Evolutionary conservation across 2,113 vertebrate genomes (phyloP).

Genomic region (Piaya cayana): DNA sequence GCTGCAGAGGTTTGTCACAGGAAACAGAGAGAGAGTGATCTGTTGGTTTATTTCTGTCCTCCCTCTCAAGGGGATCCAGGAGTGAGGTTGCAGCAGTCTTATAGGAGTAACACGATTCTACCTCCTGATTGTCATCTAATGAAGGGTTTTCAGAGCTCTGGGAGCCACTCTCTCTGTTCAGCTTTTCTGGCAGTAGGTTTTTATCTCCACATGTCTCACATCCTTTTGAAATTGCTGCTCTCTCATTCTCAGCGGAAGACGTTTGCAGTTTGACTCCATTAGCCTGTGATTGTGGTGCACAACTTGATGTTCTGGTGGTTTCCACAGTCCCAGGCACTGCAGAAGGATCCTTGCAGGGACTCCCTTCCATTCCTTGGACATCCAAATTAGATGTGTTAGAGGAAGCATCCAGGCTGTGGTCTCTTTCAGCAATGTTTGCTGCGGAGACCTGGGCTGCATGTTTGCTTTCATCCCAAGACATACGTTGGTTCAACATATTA

Average conservation of each 20-base stretch:
- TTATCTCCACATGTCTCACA: not conserved
- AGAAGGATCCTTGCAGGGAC: not conserved
- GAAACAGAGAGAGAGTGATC: constrained; percentile 17
- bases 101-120: constrained; percentile 75
- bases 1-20: constrained; percentile 18
- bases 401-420: not conserved
- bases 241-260: not conserved
- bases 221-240: not conserved
- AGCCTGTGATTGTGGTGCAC: not conserved
- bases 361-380: not conserved
- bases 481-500: not conserved
- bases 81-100: constrained; percentile 67
- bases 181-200: not conserved
- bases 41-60: not conserved
- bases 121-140: constrained; percentile 62
- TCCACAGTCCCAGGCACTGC: not conserved
- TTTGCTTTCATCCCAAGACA: not conserved
- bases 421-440: not conserved
- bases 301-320: not conserved
- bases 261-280: not conserved
- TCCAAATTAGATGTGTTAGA: not conserved
- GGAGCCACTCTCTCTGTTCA: not conserved
- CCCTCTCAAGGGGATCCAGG: constrained; percentile 41
- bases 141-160: constrained; percentile 23
- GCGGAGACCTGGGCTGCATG: not conserved